These are phyloP conservation scores for Tachina fera DNA, from an alignment of 2,888 invertebrate genomes.

Conservation along the genomic window DNA sequence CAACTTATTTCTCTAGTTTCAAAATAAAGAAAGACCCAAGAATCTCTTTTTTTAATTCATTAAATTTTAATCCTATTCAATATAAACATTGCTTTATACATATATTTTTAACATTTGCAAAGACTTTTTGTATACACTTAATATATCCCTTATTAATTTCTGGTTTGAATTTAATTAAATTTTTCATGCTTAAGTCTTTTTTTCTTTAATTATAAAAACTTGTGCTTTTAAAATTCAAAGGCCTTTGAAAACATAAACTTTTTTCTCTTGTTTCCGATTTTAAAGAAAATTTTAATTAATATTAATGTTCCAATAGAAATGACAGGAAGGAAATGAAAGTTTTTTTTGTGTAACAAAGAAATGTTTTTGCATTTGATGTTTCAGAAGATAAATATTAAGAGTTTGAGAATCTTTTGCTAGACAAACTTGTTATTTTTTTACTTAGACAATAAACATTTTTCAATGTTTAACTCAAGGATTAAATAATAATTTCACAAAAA, in stretches of 20 bases:
- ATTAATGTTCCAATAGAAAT: neutral
- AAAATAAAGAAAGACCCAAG: no score
- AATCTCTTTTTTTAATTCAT: no score
- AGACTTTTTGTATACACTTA: no score
- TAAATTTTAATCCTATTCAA: no score
- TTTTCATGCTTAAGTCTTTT: neutral
- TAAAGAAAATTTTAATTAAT: neutral
- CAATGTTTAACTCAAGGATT: no score
- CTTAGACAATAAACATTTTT: no score
- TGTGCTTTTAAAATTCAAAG: neutral
- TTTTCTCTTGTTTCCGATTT: neutral
- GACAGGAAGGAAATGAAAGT: neutral
- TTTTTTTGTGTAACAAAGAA: neutral
- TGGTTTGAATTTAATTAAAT: neutral
- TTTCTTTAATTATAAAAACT: neutral
- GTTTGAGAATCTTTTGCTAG: neutral
- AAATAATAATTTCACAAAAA: neutral
- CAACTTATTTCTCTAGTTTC: no score
- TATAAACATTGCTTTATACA: no score
- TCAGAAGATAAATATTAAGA: no score
- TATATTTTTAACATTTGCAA: no score
- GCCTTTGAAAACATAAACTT: neutral
- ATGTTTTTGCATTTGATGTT: neutral
- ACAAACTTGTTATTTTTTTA: neutral
- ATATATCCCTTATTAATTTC: no score